Evolutionary conservation across 2,888 invertebrate genomes (phyloP).

Genomic region (Endomychus coccineus): DNA sequence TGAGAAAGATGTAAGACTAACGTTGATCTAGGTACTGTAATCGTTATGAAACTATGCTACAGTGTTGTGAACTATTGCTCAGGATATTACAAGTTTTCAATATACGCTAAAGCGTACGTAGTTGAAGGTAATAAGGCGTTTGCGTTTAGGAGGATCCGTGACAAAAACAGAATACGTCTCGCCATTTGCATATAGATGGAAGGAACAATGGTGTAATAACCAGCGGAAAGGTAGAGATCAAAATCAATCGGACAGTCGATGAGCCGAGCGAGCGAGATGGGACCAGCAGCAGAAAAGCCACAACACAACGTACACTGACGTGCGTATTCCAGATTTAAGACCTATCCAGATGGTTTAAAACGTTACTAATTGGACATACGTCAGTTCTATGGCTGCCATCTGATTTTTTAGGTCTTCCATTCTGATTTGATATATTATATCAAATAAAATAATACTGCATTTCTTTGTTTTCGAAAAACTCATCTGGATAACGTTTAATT

Average conservation of each 20-base stretch:
- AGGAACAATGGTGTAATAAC: conserved; percentile 38
- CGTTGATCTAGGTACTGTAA: too few relatives aligned
- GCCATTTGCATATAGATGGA: conserved; percentile 36
- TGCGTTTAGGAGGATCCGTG: too few relatives aligned
- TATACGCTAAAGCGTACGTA: too few relatives aligned
- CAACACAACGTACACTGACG: conserved; percentile 3
- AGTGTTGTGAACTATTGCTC: too few relatives aligned
- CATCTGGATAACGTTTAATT: too few relatives aligned
- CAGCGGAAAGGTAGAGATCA: conserved; percentile 34
- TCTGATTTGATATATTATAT: conserved; percentile 36
- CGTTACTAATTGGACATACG: conserved; percentile 16
- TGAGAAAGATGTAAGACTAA: too few relatives aligned
- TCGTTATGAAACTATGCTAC: too few relatives aligned
- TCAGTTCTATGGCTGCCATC: conserved; percentile 39
- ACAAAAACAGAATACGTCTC: conserved; percentile 14
- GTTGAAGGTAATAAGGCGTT: too few relatives aligned
- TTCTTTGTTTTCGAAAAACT: conserved; percentile 28
- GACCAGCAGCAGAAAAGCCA: too few relatives aligned
- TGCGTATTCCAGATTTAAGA: conserved; percentile 1
- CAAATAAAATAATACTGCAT: conserved; percentile 28
- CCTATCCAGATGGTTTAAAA: conserved; percentile 1
- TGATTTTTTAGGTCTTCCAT: conserved; percentile 38
- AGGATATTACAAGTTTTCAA: too few relatives aligned
- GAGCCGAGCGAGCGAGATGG: conserved; percentile 10
- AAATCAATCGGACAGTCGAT: conserved; percentile 33